Conservation (phyloP, 2,113 vertebrate species). For the Cygnus atratus region DNA sequence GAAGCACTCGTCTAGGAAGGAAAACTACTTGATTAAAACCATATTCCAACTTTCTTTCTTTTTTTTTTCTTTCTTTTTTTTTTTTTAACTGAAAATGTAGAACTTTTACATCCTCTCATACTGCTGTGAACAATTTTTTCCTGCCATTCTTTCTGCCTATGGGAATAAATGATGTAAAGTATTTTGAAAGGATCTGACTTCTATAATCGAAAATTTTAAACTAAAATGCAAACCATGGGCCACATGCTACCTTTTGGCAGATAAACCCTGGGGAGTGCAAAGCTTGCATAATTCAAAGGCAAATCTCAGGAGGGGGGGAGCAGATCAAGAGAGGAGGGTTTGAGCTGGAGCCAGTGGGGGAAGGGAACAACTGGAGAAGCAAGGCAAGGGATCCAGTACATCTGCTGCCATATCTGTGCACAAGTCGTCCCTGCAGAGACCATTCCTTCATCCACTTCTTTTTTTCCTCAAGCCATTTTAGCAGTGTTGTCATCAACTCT, state of each 20-base stretch:
- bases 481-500: neutral
- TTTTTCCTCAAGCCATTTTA: neutral
- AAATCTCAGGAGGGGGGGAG: constrained; percentile 34
- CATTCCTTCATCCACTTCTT: neutral
- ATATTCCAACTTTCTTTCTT: constrained; percentile 51
- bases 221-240: constrained; percentile 61
- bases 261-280: constrained; percentile 52
- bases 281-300: constrained; percentile 63
- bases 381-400: neutral
- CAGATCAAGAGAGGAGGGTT: constrained; percentile 19
- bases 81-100: constrained; percentile 47
- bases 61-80: neutral
- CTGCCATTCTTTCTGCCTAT: constrained; percentile 63
- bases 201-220: constrained; percentile 58
- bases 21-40: constrained; percentile 72
- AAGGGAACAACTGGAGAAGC: constrained; percentile 28
- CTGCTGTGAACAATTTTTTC: constrained; percentile 68
- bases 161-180: constrained; percentile 68
- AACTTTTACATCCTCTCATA: constrained; percentile 52
- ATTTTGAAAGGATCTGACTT: constrained; percentile 64
- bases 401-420: neutral
- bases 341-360: neutral
- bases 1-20: constrained; percentile 69
- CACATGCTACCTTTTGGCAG: constrained; percentile 71
- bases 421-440: neutral